Evolutionary conservation across 2,797 vertebrate species (phyloP), one percentile per base, ranked within the genome.

Genomic region (Kryptopterus vitreolus): DNA sequence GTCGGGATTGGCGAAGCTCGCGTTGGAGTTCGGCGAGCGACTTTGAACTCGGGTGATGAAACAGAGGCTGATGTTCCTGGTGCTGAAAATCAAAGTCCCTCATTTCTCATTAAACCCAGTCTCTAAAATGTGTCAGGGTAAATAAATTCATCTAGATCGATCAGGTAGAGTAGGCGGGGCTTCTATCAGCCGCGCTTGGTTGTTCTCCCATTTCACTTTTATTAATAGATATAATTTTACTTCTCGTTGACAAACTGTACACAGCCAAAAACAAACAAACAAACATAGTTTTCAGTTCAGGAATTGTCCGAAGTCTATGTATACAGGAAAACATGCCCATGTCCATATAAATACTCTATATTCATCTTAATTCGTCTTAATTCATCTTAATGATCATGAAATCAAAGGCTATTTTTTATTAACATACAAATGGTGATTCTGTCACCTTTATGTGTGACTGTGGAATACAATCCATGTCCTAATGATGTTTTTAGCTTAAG

Each of bases 381-480:
- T 57, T 20, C 11, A 29, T 15, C 15, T 35, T n/a, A 70, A 9
- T 33, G 20, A 58, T 8, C 53, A 78, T 63, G 33, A 26, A 26
- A 72, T 61, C 58, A 58, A 26, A 48, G 35, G 26, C 9, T 22
- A 72, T 50, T 33, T 38, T n/a, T 43, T 43, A n/a, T 43, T 1
- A 38, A 55, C 43, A 58, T 38, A 50, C 33, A 73, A 78, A 72
- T 63, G 53, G 16, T 12, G 20, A 31, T 62, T 59, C 69, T 68
- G 78, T 77, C 69, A 82, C 52, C 62, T 69, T 79, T 79, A 79
- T 69, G 18, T 18, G 69, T 78, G 62, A 38, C 46, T 79, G 61
- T 79, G 62, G 76, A 75, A 82, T 78, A 66, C 81, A 82, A n/a
- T 69, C 11, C 43, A 53, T 78, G 59, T 16, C 29, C n/a, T 52